phyloP scores from a whole-genome alignment of 1,140 invertebrate genomes.

The Hyposmocoma kahamanoa region DNA sequence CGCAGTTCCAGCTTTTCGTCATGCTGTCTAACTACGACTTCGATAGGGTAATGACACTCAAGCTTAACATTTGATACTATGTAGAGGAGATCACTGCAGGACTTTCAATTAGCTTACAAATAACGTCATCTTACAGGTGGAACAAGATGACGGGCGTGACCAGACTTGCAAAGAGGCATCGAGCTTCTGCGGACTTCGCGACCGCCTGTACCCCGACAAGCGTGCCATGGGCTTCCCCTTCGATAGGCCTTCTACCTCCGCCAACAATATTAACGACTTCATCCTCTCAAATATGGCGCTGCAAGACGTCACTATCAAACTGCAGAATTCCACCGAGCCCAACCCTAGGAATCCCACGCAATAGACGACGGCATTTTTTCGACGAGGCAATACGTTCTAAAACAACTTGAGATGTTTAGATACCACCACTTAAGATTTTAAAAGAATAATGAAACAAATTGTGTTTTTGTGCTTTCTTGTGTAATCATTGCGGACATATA shows the following conservation, averaged over 20 bases:
- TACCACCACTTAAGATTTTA: no score
- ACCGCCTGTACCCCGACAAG: constrained; percentile 79
- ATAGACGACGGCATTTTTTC: not conserved
- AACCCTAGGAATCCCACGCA: constrained; percentile 53
- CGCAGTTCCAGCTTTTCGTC: constrained; percentile 82
- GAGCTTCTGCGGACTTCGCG: constrained; percentile 81
- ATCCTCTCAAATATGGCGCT: constrained; percentile 74
- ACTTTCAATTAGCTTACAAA: not conserved
- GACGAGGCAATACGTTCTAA: no score
- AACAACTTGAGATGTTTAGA: no score
- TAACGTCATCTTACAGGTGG: constrained; percentile 41
- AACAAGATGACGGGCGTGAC: constrained; percentile 71
- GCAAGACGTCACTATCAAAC: constrained; percentile 69
- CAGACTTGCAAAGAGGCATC: constrained; percentile 76
- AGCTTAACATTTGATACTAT: no score
- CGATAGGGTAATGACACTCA: constrained; percentile 81
- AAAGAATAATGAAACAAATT: no score
- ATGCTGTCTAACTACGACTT: constrained; percentile 87
- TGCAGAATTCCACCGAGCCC: constrained; percentile 41
- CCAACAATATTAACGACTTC: constrained; percentile 75
- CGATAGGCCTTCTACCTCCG: constrained; percentile 75
- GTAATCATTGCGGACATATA: no score
- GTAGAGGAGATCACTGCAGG: no score
- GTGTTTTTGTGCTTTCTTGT: no score
- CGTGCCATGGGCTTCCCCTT: constrained; percentile 83